A percentile compares a stretch with the other conserved stretches of the same genome.
Conservation (phyloP, 2,888 invertebrate genomes). For the Pogonocherus hispidulus region DNA sequence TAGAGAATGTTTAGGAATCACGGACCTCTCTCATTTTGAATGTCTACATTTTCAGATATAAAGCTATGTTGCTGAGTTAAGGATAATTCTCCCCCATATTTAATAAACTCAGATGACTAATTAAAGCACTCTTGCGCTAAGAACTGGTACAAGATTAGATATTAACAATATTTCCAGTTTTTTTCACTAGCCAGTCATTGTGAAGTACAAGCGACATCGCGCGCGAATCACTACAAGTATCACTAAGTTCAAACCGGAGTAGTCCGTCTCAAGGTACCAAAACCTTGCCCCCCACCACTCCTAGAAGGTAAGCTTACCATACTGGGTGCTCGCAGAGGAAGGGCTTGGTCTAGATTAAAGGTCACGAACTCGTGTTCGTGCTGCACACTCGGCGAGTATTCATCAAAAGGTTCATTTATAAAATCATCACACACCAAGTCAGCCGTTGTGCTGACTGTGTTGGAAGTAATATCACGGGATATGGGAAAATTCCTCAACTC, state of each 20-base stretch:
- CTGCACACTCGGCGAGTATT: slow-evolving; percentile 72
- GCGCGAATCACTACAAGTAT: background rate
- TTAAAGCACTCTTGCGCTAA: too few relatives aligned
- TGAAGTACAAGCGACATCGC: background rate
- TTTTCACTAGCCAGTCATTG: too few relatives aligned
- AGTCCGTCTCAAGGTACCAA: slow-evolving; percentile 71
- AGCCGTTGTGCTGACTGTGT: slow-evolving; percentile 76
- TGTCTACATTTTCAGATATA: too few relatives aligned
- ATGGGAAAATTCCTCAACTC: slow-evolving; percentile 44
- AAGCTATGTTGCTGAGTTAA: too few relatives aligned
- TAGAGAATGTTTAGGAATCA: too few relatives aligned
- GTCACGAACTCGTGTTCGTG: slow-evolving; percentile 79
- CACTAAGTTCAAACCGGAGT: slow-evolving; percentile 70
- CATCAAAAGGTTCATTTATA: slow-evolving; percentile 67
- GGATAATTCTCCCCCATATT: too few relatives aligned
- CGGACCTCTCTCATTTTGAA: too few relatives aligned
- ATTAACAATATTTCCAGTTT: too few relatives aligned
- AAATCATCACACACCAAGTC: slow-evolving; percentile 70
- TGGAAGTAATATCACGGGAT: slow-evolving; percentile 76
- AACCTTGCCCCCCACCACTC: slow-evolving; percentile 66
- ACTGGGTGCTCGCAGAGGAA: slow-evolving; percentile 65
- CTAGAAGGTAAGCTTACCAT: slow-evolving; percentile 62
- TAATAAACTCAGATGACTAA: too few relatives aligned
- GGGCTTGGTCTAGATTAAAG: slow-evolving; percentile 76
- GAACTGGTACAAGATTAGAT: too few relatives aligned